Evolutionary conservation across 2,113 vertebrate genomes (phyloP), one percentile per base, ranked within the genome.

Genomic region (Rhegmatorhina hoffmannsi): DNA sequence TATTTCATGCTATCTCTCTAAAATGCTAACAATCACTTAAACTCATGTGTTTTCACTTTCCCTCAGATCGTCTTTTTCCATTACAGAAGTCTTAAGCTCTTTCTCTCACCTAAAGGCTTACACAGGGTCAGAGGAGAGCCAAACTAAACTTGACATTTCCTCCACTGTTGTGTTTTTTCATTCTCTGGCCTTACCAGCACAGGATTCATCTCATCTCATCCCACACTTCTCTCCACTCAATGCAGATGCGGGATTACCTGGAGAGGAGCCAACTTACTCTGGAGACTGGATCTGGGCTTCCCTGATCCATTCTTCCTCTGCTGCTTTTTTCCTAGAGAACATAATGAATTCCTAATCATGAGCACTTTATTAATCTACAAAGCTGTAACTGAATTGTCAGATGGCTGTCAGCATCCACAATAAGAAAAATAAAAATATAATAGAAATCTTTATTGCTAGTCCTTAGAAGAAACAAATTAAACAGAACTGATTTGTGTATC

Each of bases 1-100:
- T 36, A n/a, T 84, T 87, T 81, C 56, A 75, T 46, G 43, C 72
- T 94, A 34, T 80, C 82, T 89, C 59, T 64, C 79, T 84, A 81
- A 92, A 93, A 96, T 52, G 43, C 83, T 87, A 94, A 86, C 60
- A 67, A 55, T 69, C 79, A 93, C 68, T 84, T 88, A 47, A 86
- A 86, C 0, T 52, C 92, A 90, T 44, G 26, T 92, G 87, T 93
- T 95, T 87, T 74, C 44, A 81, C 68, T 93, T 89, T 90, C 44
- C 36, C 23, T 82, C 47, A 49, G 68, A 87, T 24, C 34, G 63
- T 86, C 78, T 73, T 92, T 93, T 87, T 87, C 90, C 92, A 76
- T 81, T 84, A 93, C 62, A 64, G 52, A 75, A 63, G 31, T 19
- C n/a, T 31, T 29, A 52, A 90, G 26, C 28, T 64, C 55, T 86